Evolutionary conservation across 2,888 invertebrate genomes (phyloP), one percentile per base, ranked within the genome.

Genomic region (Orthosia incerta): DNA sequence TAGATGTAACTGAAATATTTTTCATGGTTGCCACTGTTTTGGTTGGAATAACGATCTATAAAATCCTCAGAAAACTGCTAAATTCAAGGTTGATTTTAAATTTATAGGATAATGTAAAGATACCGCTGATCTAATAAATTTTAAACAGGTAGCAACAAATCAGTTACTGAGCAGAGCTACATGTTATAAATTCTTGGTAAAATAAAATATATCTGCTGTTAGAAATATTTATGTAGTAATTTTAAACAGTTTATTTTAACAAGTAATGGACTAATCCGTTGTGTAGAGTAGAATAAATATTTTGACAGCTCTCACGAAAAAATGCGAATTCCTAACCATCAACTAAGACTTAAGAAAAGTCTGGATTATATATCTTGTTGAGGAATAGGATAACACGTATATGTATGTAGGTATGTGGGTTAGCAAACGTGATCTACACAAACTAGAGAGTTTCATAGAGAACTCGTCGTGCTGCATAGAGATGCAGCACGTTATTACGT

Each of bases 261-360:
- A 86, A 71, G 78, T 79, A 83, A 71, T 89, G 89, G 71, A 84
- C 72, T 82, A 84, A 86, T 83, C 73, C 78, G 87, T 87, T 86
- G 77, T 79, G 68, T 74, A 68, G 60, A 74, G 78, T 82, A 78
- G 76, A 80, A 86, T 88, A 93, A 93, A 93, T 91, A 91, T 93
- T 92, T 90, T 86, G 91, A 89, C 89, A 87, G 79, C 74, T 78
- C 59, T 74, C 73, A 60, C 72, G 73, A 82, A 68, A 82, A 82
- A 80, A 65, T 71, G 68, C 62, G 66, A 73, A 83, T 63, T 50
- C 73, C 46, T 48, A 71, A n/a, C 55, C 46, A 57, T 62, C 71
- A 69, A 57, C 48, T 72, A 75, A 79, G 55, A 55, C 59, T 53
- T 45, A 53, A 65, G 55, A 65, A 59, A 45, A 72, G 60, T 84